Percentiles rank a stretch among this genome's conserved stretches.
phyloP scores from a whole-genome alignment of 2,888 invertebrate species.

The Eristalis tenax region DNA sequence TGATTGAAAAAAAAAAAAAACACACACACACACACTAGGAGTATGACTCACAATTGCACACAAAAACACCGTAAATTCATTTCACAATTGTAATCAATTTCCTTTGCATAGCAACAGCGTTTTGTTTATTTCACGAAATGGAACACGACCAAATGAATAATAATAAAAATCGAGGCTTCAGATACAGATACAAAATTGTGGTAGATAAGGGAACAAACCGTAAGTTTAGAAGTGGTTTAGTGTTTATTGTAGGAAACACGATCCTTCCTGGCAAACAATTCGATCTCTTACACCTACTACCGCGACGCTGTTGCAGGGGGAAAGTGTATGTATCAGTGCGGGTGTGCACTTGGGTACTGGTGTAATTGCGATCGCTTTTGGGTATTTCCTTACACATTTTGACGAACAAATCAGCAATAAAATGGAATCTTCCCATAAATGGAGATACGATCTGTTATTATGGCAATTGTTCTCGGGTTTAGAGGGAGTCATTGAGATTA shows the following conservation, averaged over 20 bases:
- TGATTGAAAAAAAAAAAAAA: not conserved
- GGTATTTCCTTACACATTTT: not conserved
- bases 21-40: not conserved
- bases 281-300: conserved; percentile 22
- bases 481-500: too few species aligned
- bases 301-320: not conserved
- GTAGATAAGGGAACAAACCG: not conserved
- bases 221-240: not conserved
- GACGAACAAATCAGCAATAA: not conserved
- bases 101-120: conserved; percentile 39
- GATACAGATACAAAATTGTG: not conserved
- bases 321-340: not conserved
- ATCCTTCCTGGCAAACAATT: conserved; percentile 20
- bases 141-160: not conserved
- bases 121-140: not conserved
- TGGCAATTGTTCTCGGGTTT: not conserved
- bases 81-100: conserved; percentile 58
- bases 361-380: not conserved
- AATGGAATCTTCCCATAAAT: not conserved
- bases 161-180: not conserved
- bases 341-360: not conserved
- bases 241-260: conserved; percentile 15
- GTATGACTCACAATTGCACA: conserved; percentile 39
- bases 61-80: conserved; percentile 26
- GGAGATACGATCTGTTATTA: not conserved